A percentile compares a stretch with the other conserved stretches of the same genome.
Conservation (phyloP, 2,888 invertebrate species). For the Lamproptera curius region DNA sequence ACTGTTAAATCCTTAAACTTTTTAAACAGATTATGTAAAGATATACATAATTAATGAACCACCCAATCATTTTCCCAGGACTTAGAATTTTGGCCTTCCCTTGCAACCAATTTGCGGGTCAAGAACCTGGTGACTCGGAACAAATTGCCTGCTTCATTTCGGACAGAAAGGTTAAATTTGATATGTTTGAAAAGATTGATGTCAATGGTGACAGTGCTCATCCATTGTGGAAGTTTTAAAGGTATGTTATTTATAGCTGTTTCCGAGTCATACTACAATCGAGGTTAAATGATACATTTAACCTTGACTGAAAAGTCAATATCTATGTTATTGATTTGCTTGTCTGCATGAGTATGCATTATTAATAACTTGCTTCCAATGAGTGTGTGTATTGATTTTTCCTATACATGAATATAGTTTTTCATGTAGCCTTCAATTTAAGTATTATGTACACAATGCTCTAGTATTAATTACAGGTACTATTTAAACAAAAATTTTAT, state of each 20-base stretch:
- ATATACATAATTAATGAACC: too few species aligned
- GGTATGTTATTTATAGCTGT: too few species aligned
- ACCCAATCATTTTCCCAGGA: too few species aligned
- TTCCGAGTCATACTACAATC: too few species aligned
- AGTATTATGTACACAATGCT: background rate
- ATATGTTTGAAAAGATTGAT: slow-evolving; percentile 85
- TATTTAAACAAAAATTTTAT: background rate
- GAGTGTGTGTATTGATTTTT: background rate
- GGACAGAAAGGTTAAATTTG: slow-evolving; percentile 75
- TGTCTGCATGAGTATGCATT: background rate
- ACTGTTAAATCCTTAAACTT: too few species aligned
- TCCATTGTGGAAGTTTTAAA: slow-evolving; percentile 84
- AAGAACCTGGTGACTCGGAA: slow-evolving; percentile 83
- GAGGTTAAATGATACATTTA: background rate
- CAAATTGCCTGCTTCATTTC: slow-evolving; percentile 81
- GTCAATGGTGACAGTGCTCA: slow-evolving; percentile 84
- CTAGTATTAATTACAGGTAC: background rate
- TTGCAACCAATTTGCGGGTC: slow-evolving; percentile 87
- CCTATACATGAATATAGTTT: background rate
- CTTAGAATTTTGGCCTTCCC: slow-evolving; percentile 89
- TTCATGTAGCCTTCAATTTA: background rate
- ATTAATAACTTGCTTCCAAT: background rate
- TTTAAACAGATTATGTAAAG: too few species aligned
- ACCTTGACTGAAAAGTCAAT: background rate
- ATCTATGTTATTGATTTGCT: background rate